Base-by-base conservation (phyloP, 2,888 invertebrate genomes). In the Periphyllus acericola region DNA sequence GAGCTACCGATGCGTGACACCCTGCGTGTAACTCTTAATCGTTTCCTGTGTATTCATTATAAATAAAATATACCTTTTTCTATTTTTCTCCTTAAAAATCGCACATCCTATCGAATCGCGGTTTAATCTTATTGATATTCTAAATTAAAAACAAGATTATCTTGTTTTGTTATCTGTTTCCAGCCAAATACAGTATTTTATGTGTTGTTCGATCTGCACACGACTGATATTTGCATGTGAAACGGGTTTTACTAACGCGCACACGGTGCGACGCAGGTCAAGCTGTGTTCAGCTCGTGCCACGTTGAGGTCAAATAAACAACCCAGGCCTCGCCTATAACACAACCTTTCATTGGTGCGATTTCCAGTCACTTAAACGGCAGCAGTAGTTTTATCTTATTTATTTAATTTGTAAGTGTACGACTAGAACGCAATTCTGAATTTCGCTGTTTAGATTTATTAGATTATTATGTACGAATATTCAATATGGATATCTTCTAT, bases 21-120 rank as follows among this genome's bases (percentile, higher is more conserved):
- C 87, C 87, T 81, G 87, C 81, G 46, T 81, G 87, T 87, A 87
- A 81, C 87, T 81, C 74, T 80, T 87, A 87, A 87, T 87, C 80
- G 81, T 81, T 87, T 87, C 87, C 87, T 87, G 87, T 80, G 60
- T 87, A 72, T 74, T 80, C 36, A 81, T 80, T 66, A 66, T 46
- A 29, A 25, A 71, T 29, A 11, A 79, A 80, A 80, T 66, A 40
- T 80, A 87, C 68, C 32, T 80, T 46, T 80, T 74, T 80, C 40
- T 81, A 32, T 72, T 87, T 80, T 74, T 60, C 25, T 74, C 9
- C 79, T 46, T 60, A 81, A 81, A 87, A 87, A 60, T 66, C 46
- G 36, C 72, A 81, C 40, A 80, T 74, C 74, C 74, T 68, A 68
- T 75, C 40, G 29, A 75, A 66, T 66, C 75, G 29, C 32, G 0